phyloP scores from a whole-genome alignment of 2,888 invertebrate genomes.

The Andrena camellia region DNA sequence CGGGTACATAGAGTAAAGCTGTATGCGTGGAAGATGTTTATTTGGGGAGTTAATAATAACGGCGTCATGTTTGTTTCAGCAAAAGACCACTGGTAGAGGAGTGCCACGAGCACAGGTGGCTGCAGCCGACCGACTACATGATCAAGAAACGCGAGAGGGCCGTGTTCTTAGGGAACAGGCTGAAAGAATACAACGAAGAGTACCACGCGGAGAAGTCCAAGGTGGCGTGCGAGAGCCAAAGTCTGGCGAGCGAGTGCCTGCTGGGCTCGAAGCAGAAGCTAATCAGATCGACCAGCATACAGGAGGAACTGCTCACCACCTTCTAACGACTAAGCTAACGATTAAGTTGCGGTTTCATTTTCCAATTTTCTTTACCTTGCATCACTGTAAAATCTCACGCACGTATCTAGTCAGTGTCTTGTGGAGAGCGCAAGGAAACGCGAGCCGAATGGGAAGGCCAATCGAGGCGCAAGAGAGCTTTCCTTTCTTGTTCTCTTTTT shows the following conservation, averaged over 20 bases:
- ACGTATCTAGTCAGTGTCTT: constrained; percentile 69
- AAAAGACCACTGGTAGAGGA: constrained; percentile 98
- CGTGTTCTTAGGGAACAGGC: constrained; percentile 93
- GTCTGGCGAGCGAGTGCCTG: constrained; percentile 85
- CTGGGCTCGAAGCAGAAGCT: constrained; percentile 88
- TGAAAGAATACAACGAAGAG: constrained; percentile 93
- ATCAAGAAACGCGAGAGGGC: constrained; percentile 96
- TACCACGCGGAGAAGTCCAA: constrained; percentile 91
- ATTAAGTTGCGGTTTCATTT: constrained; percentile 67
- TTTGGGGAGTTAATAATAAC: neutral
- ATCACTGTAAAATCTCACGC: constrained; percentile 63
- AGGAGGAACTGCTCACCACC: constrained; percentile 91
- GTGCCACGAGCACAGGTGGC: constrained; percentile 98
- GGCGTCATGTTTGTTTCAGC: constrained; percentile 85
- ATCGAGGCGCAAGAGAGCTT: constrained; percentile 62
- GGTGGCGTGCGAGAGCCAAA: constrained; percentile 88
- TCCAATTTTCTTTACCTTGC: constrained; percentile 77
- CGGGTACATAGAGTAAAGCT: neutral
- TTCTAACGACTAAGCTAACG: constrained; percentile 78
- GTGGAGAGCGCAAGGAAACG: constrained; percentile 49
- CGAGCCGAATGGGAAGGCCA: constrained; percentile 49
- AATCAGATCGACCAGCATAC: constrained; percentile 93
- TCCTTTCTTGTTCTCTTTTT: constrained; percentile 77
- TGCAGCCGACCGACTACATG: constrained; percentile 96
- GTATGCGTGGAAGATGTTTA: neutral